Base-by-base conservation (phyloP, 2,888 invertebrate species). In the Gymnoscelis rufifasciata region DNA sequence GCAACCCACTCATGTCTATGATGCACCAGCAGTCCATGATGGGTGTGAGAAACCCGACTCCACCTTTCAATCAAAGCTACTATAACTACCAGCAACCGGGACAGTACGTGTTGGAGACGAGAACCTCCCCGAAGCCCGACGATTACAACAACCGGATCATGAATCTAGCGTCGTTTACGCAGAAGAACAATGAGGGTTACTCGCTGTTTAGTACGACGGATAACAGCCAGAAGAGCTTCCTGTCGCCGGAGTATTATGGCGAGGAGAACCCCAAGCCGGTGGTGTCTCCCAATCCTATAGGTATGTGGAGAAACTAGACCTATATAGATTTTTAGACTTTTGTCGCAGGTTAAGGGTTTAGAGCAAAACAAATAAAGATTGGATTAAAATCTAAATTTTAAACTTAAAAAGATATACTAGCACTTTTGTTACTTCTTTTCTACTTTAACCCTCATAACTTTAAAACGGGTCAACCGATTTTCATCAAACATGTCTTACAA, bases 1-100 rank as follows among this genome's bases (percentile, higher is more conserved):
- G 95, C 7, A 95, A 94, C 75, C 95, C 95, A 0, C 70, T 92
- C 0, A 87, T 93, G 74, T 90, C 87, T 0, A 82, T 88, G 75
- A 83, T 86, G 79, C 87, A 89, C 31, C 84, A 88, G 29, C 83
- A 86, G 27, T 77, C 66, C 6, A 50, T 84, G 0, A 81, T 83
- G 72, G 80, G 82, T 0, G 59, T 76, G 0, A 26, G 68, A 0
- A 60, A 54, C 0, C 81, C 65, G 0, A 67, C 61, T 0, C 79
- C 79, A 2, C 50, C 48, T 2, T 81, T 70, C 51, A 59, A 47
- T 13, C 76, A 69, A 4, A 76, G 68, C 0, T 78, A 75, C 1
- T 82, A 73, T 50, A 76, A 69, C 41, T 83, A 80, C 13, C 67
- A 70, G 0, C 82, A 82, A 1, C 35, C 38, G 19, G 28, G 28